Percentiles rank a stretch among this genome's conserved stretches.
Evolutionary conservation across 2,113 vertebrate species (phyloP).

Genomic region (Oncorhynchus nerka): DNA sequence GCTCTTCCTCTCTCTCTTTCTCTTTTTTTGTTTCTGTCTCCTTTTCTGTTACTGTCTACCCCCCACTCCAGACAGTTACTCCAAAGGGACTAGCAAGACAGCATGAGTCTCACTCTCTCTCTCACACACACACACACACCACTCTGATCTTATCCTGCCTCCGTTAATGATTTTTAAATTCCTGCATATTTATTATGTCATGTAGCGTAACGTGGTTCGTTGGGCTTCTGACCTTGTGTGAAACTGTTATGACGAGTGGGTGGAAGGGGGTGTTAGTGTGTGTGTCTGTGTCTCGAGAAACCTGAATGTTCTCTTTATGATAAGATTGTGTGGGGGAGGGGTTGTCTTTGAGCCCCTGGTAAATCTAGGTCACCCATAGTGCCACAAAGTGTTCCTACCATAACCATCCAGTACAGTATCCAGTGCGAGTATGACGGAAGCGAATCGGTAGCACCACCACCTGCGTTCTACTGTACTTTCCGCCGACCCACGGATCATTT

Average conservation of each 20-base stretch:
- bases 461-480: background rate
- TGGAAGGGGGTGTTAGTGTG: background rate
- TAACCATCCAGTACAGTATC: background rate
- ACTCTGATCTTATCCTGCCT: background rate
- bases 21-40: conserved; percentile 11
- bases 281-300: conserved; percentile 2
- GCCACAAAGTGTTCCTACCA: background rate
- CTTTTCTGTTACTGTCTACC: background rate
- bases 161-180: background rate
- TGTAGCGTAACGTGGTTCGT: background rate
- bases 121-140: background rate
- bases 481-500: background rate
- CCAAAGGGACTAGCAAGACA: background rate
- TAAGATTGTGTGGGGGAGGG: conserved; percentile 10
- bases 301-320: conserved; percentile 1
- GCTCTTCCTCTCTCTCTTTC: conserved; percentile 14
- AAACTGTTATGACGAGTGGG: background rate
- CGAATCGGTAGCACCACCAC: background rate
- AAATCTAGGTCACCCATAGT: background rate
- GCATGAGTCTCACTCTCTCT: background rate
- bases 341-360: background rate
- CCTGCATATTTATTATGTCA: conserved; percentile 1
- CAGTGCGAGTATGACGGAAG: background rate
- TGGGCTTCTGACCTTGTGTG: too few species aligned
- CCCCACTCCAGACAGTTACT: background rate